Evolutionary conservation across 2,113 vertebrate species (phyloP).

Genomic region (Cavia aperea): DNA sequence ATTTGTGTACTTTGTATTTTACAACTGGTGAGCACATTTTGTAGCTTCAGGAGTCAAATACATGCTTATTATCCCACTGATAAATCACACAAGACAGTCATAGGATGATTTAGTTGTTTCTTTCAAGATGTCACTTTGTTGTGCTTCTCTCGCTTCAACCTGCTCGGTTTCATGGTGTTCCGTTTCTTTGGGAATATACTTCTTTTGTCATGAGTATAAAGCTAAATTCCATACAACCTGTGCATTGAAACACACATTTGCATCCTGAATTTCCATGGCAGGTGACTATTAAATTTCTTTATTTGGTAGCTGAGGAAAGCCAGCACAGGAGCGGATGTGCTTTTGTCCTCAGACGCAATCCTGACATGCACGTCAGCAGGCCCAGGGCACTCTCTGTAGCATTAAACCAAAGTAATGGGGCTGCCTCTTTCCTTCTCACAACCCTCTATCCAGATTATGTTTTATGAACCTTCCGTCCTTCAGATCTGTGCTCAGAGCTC

Average conservation of each 20-base stretch:
- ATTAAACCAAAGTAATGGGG: not conserved
- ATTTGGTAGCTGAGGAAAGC: not conserved
- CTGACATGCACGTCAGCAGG: not conserved
- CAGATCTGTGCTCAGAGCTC: not conserved
- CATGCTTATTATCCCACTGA: slow-evolving; percentile 56
- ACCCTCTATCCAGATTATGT: not conserved
- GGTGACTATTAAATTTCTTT: not conserved
- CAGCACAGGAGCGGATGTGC: not conserved
- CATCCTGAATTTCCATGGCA: not conserved
- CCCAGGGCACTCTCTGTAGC: not conserved
- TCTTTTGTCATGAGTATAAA: slow-evolving; percentile 27
- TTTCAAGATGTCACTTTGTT: slow-evolving; percentile 43
- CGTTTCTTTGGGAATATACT: slow-evolving; percentile 20
- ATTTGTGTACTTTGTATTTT: not conserved
- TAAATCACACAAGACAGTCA: slow-evolving; percentile 63
- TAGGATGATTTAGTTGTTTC: slow-evolving; percentile 30
- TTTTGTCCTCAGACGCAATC: not conserved
- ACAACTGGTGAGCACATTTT: slow-evolving; percentile 33
- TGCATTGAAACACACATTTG: not conserved
- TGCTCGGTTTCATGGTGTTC: not conserved
- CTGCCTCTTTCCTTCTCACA: not conserved
- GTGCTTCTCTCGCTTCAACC: slow-evolving; percentile 23
- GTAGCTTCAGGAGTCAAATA: slow-evolving; percentile 64
- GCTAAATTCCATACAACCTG: not conserved
- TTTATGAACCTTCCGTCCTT: not conserved